Base-by-base conservation (phyloP, 2,888 invertebrate species). In the Dusona sp. region DNA sequence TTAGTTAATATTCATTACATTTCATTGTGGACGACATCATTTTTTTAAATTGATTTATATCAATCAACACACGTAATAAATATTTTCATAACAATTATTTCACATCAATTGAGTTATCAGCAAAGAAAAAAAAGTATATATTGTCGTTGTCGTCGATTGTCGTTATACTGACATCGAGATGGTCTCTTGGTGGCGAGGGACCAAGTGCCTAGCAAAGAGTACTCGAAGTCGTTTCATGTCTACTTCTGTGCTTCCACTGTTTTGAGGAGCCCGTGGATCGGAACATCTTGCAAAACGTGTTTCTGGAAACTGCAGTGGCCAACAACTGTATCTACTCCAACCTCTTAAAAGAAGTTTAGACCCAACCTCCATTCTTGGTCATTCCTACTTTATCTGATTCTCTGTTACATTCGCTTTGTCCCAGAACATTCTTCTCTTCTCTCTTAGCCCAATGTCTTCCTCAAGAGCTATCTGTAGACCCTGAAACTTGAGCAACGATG, bases 271-370 rank as follows among this genome's bases (percentile, higher is more conserved):
- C 57, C 25, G 78, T 29, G 25, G 72, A 75, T 57, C 70, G 67
- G 57, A 72, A 80, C 79, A 86, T 83, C 79, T 83, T 83, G 72
- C 77, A 80, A 81, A 81, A 79, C 77, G 79, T 83, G 67, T 80
- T 83, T 86, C 83, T 70, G 65, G 80, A 73, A 77, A 72, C 67
- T 72, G 48, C 48, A 11, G 25, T 25, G 72, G 33, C 67, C 68
- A 54, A 70, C 79, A 29, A 67, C 65, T 79, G 61, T 51, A 83
- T 83, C 79, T 75, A 74, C 83, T 79, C 79, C 78, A 61, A 79
- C 83, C 67, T 75, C 75, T 73, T 72, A 61, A 67, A 83, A 72
- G 51, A 74, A 83, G 70, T 64, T 83, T 70, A 54, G 42, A 1
- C 64, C 54, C 64, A 42, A 33, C 19, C 70, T 48, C 48, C 13